Evolutionary conservation across 92 coral and sea anemone genomes (phyloP).

Genomic region (Ricordea florida): DNA sequence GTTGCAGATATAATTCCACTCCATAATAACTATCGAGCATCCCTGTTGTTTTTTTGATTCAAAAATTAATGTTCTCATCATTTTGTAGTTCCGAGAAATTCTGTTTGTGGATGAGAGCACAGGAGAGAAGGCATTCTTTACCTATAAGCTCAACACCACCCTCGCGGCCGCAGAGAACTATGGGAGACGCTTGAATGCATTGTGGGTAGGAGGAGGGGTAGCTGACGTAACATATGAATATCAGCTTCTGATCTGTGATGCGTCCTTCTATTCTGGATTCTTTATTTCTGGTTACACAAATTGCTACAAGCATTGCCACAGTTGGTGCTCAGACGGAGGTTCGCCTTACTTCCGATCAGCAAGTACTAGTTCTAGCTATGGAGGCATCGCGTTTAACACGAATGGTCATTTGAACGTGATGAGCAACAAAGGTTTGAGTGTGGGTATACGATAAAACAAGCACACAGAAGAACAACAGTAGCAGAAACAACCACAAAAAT

Average conservation of each 20-base stretch:
- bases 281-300: neutral
- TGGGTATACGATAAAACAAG: constrained; percentile 27
- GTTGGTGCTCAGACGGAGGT: neutral
- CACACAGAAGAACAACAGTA: no score
- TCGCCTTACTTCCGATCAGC: constrained; percentile 28
- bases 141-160: neutral
- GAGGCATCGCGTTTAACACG: constrained; percentile 16
- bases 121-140: neutral
- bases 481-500: no score
- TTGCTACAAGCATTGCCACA: constrained; percentile 5
- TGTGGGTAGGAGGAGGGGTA: constrained; percentile 22
- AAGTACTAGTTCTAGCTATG: neutral
- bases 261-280: neutral
- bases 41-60: neutral
- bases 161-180: neutral
- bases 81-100: constrained; percentile 2
- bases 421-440: neutral
- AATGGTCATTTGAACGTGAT: constrained; percentile 8
- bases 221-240: neutral
- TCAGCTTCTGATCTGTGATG: constrained; percentile 12
- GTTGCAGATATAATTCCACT: no score
- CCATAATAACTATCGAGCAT: no score
- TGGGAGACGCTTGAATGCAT: neutral
- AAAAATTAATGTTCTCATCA: neutral
- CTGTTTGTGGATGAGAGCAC: constrained; percentile 10